A percentile compares a stretch with the other conserved stretches of the same genome.
phyloP scores from a whole-genome alignment of 2,797 vertebrate genomes.

The Cryptoblepharus egeriae region DNA sequence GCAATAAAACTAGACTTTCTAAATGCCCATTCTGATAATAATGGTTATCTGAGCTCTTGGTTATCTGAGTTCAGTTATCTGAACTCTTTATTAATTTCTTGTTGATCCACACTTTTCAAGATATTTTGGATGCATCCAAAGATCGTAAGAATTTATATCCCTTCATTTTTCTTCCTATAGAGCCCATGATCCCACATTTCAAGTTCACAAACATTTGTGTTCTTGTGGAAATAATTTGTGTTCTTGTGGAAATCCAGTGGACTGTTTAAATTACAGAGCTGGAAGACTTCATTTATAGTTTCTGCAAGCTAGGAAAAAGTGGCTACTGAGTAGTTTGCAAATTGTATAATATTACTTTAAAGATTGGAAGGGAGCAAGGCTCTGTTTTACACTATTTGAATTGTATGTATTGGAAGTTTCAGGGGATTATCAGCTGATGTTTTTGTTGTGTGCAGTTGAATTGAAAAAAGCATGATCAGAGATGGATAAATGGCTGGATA shows the following conservation, averaged over 20 bases:
- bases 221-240: neutral
- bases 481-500: neutral
- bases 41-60: neutral
- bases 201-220: no score
- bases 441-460: constrained; percentile 49
- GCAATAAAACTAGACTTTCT: no score
- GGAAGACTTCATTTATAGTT: neutral
- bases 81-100: neutral
- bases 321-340: neutral
- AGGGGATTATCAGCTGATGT: constrained; percentile 57
- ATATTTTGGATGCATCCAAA: no score
- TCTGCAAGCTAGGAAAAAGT: constrained; percentile 8
- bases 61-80: neutral
- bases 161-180: neutral
- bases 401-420: constrained; percentile 43
- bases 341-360: constrained; percentile 18
- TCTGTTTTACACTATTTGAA: neutral
- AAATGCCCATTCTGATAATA: no score
- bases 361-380: constrained; percentile 35
- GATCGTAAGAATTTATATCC: neutral
- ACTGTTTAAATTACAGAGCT: neutral
- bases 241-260: neutral
- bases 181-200: neutral
- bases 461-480: constrained; percentile 35
- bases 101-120: neutral